Evolutionary conservation across 2,888 invertebrate species (phyloP).

Genomic region (Diplolepis rosae): DNA sequence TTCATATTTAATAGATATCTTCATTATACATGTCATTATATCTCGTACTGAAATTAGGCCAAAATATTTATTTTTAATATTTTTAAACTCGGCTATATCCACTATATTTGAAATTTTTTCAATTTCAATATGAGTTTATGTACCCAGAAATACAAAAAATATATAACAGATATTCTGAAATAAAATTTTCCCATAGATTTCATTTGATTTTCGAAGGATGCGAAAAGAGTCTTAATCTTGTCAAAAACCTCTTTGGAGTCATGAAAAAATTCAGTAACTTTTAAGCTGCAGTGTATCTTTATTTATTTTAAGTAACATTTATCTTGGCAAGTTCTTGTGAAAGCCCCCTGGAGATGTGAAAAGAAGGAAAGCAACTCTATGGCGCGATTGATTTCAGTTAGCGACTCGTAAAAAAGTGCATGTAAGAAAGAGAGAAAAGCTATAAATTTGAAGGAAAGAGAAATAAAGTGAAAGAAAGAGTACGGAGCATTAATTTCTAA

Average conservation of each 20-base stretch:
- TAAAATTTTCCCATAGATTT: too few species aligned
- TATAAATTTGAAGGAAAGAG: slow-evolving; percentile 18
- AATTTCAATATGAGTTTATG: too few species aligned
- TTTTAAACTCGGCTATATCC: too few species aligned
- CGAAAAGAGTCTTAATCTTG: slow-evolving; percentile 12
- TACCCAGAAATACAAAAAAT: too few species aligned
- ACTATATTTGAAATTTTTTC: too few species aligned
- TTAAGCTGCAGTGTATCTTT: slow-evolving; percentile 21
- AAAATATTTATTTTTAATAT: too few species aligned
- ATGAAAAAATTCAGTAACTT: background rate
- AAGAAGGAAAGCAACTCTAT: slow-evolving; percentile 22
- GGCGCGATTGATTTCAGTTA: slow-evolving; percentile 29
- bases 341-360: slow-evolving; percentile 23
- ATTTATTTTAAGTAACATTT: slow-evolving; percentile 15
- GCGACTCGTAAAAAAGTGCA: slow-evolving; percentile 26
- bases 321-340: slow-evolving; percentile 23
- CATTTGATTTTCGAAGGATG: too few species aligned
- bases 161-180: too few species aligned
- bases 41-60: too few species aligned
- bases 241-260: slow-evolving; percentile 2
- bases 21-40: too few species aligned
- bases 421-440: slow-evolving; percentile 7
- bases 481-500: slow-evolving; percentile 25
- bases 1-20: too few species aligned
- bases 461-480: slow-evolving; percentile 16